These are phyloP conservation scores for Sprattus sprattus DNA, from an alignment of 2,113 vertebrate species.

Conservation along the genomic window DNA sequence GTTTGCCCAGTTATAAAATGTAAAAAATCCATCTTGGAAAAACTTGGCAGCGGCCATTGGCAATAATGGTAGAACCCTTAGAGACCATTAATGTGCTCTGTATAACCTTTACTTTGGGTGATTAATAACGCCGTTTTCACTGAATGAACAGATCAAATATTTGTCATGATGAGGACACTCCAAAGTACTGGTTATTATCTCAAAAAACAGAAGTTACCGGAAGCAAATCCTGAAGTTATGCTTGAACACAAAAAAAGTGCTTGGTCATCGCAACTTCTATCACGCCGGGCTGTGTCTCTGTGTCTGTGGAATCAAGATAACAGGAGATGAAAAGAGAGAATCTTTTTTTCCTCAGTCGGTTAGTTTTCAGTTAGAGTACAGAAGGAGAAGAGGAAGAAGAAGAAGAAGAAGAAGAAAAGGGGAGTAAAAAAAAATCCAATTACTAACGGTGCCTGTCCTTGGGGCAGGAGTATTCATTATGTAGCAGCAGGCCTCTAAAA, in stretches of 20 bases:
- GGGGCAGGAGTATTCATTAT: slow-evolving; percentile 15
- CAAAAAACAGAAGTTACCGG: no score
- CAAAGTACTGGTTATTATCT: neutral
- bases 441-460: slow-evolving; percentile 1
- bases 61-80: neutral
- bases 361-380: neutral
- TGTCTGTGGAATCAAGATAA: neutral
- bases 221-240: neutral
- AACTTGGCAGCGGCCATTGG: neutral
- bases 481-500: neutral
- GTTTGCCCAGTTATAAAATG: neutral
- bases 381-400: neutral
- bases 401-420: neutral
- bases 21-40: neutral
- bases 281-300: neutral
- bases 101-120: neutral
- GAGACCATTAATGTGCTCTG: neutral
- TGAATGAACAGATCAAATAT: neutral
- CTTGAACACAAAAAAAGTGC: neutral
- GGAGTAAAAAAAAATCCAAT: neutral
- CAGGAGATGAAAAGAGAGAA: neutral
- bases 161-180: neutral
- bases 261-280: neutral
- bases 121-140: neutral
- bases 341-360: neutral